Evolutionary conservation across 2,888 invertebrate genomes (phyloP), one percentile per base, ranked within the genome.

Genomic region (Ceriagrion tenellum): DNA sequence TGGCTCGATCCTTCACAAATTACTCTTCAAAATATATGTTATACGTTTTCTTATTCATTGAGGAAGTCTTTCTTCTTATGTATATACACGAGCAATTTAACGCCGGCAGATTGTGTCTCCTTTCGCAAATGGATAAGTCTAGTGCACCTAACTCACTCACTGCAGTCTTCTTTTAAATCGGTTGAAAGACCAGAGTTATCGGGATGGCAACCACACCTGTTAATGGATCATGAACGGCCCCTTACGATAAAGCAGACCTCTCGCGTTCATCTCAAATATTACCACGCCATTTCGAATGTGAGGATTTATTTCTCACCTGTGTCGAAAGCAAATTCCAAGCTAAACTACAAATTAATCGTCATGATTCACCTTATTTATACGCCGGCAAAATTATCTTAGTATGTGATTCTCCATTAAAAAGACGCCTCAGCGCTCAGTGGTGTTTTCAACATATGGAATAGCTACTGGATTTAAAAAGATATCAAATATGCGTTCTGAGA

Each of bases 71-170:
- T 93, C 69, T 69, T 93, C 69, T 26, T 93, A 47, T 93, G 40
- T 69, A 93, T 47, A 16, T 69, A 93, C 69, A 55, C 81, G 16
- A 26, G 40, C 93, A 18, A 47, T 93, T 93, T 93, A n/a, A 93
- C 93, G 93, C 93, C 93, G 93, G 93, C 93, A 93, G 93, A 93
- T 93, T 93, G 93, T 74, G 69, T 69, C 47, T 63, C 74, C 93
- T 40, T 74, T 55, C 93, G 47, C 69, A 74, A 74, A 47, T 74
- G 93, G 93, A 69, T 69, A 63, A 93, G 47, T 93, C 93, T 93
- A n/a, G 47, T 18, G 40, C n/a, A 63, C 93, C 69, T 69, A 74
- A 40, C 69, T 93, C 40, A 69, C 93, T 47, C 93, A 47, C 93
- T 74, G 69, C 69, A 93, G 69, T 93, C 93, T 63, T 81, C 81